phyloP scores from a whole-genome alignment of 2,888 invertebrate genomes.

The Oegoconia quadripuncta region DNA sequence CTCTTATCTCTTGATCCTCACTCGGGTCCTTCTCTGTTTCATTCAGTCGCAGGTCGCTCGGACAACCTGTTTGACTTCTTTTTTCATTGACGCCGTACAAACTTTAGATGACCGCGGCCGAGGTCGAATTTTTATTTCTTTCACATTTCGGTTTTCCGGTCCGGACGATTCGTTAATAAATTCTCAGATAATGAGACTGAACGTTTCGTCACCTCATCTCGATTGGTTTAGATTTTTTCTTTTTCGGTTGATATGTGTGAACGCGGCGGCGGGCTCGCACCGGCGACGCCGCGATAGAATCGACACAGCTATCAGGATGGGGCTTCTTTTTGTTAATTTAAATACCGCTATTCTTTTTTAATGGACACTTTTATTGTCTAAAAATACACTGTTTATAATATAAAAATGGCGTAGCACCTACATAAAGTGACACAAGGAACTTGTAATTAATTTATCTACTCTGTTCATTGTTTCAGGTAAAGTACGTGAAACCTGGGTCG shows the following conservation, averaged over 20 bases:
- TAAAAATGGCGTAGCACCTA: too few species aligned
- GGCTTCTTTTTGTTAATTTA: conserved; percentile 70
- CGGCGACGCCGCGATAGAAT: conserved; percentile 60
- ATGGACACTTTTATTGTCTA: conserved; percentile 45
- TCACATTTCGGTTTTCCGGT: conserved; percentile 79
- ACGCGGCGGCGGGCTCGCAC: conserved; percentile 65
- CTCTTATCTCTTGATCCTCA: conserved; percentile 75
- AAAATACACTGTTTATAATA: conserved; percentile 23
- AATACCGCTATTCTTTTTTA: conserved; percentile 68
- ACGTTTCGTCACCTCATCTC: conserved; percentile 79
- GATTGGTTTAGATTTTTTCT: conserved; percentile 70
- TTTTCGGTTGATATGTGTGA: conserved; percentile 73
- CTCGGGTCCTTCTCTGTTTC: conserved; percentile 70
- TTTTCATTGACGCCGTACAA: conserved; percentile 77
- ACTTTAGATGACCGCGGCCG: conserved; percentile 76
- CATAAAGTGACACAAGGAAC: too few species aligned
- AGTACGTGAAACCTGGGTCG: conserved; percentile 63
- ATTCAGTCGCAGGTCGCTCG: conserved; percentile 71
- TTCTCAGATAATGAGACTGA: conserved; percentile 80
- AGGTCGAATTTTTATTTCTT: conserved; percentile 79
- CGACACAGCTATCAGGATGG: conserved; percentile 59
- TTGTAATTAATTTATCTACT: too few species aligned
- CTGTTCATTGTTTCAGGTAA: conserved; percentile 68
- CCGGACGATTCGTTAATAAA: conserved; percentile 78
- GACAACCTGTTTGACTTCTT: conserved; percentile 74